A percentile compares a stretch with the other conserved stretches of the same genome.
Conservation (phyloP, 2,797 vertebrate species). For the Sternotherus odoratus region DNA sequence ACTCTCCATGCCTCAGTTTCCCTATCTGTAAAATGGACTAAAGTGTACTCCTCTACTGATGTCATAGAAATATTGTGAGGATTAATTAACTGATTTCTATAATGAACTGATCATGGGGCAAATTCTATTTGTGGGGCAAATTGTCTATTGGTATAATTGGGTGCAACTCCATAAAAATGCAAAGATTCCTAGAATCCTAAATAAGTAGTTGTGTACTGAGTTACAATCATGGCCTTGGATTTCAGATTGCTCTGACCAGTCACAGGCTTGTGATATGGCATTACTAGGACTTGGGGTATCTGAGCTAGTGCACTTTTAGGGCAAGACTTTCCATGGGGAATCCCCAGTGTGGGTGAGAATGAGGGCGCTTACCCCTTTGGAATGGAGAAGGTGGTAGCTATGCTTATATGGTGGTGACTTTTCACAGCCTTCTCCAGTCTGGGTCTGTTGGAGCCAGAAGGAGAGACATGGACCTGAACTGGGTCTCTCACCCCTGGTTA, state of each 20-base stretch:
- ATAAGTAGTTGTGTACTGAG: background rate
- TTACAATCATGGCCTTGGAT: background rate
- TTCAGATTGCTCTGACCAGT: background rate
- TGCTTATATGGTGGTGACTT: background rate
- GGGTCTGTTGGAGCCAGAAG: slow-evolving; percentile 31
- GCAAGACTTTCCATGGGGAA: background rate
- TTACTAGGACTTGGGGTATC: background rate
- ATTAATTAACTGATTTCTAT: background rate
- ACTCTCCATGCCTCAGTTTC: slow-evolving; percentile 28
- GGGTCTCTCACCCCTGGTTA: slow-evolving; percentile 3
- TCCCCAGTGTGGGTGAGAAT: background rate
- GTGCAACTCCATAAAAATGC: background rate
- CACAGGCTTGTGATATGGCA: fast-evolving
- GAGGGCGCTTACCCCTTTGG: background rate
- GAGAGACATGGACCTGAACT: slow-evolving; percentile 10
- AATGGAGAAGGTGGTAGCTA: background rate
- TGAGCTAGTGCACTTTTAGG: background rate
- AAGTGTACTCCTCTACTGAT: slow-evolving; percentile 11
- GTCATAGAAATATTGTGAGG: background rate
- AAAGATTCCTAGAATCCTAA: background rate
- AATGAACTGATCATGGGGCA: background rate
- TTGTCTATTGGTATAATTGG: background rate
- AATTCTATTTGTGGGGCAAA: background rate
- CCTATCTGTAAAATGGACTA: slow-evolving; percentile 4
- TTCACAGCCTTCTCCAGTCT: slow-evolving; percentile 32